Evolutionary conservation across 2,888 invertebrate genomes (phyloP).

Genomic region (Allygus modestus): DNA sequence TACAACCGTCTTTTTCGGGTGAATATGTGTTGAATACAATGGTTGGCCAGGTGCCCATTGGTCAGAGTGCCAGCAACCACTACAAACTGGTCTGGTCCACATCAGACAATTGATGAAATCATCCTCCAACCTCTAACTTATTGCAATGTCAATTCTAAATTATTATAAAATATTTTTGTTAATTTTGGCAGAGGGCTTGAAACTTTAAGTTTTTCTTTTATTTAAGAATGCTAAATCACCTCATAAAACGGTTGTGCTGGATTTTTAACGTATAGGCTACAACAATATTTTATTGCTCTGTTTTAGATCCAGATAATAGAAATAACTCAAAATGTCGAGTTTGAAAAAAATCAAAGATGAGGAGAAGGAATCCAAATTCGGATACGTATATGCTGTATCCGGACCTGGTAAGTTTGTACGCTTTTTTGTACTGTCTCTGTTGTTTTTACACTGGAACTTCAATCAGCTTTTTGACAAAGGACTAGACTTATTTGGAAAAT

Average conservation of each 20-base stretch:
- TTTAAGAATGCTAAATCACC: no score
- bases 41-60: constrained; percentile 13
- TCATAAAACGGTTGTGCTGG: no score
- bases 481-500: no score
- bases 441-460: no score
- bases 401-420: constrained; percentile 91
- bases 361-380: constrained; percentile 92
- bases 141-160: neutral
- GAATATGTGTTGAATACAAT: constrained; percentile 41
- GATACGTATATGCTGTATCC: constrained; percentile 98
- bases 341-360: constrained; percentile 88
- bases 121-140: neutral
- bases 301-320: constrained; percentile 5
- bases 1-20: constrained; percentile 29
- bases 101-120: constrained; percentile 50
- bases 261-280: no score
- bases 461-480: no score
- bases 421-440: neutral
- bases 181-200: no score
- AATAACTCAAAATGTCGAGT: constrained; percentile 68
- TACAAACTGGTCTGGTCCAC: constrained; percentile 24
- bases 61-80: constrained; percentile 9
- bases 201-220: no score
- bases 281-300: no score
- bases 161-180: neutral